A percentile compares a stretch with the other conserved stretches of the same genome.
Evolutionary conservation across 2,888 invertebrate species (phyloP).

Genomic region (Mythimna pallens): DNA sequence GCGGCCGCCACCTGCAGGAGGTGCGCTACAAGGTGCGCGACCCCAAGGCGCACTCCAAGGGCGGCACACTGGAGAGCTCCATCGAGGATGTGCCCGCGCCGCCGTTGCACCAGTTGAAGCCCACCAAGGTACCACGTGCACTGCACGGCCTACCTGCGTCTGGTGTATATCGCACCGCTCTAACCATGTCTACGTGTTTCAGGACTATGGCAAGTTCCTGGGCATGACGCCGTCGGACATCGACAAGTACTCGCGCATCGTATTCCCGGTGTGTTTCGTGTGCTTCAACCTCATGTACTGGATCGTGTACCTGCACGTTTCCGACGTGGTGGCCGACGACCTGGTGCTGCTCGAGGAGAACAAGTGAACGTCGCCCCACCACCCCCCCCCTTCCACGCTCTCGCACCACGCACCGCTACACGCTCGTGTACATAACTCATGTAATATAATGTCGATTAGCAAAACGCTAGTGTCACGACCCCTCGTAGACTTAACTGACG

Average conservation of each 20-base stretch:
- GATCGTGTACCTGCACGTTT: constrained; percentile 98
- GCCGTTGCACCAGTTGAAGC: constrained; percentile 93
- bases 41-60: constrained; percentile 97
- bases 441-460: constrained; percentile 61
- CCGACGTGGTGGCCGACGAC: constrained; percentile 97
- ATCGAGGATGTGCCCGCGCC: constrained; percentile 90
- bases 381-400: constrained; percentile 18
- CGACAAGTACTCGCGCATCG: constrained; percentile 99
- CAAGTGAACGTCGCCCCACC: constrained; percentile 59
- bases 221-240: constrained; percentile 98
- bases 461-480: constrained; percentile 64
- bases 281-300: constrained; percentile 99
- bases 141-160: background rate
- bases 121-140: constrained; percentile 91
- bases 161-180: background rate
- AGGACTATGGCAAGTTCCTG: constrained; percentile 96
- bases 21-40: constrained; percentile 98
- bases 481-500: constrained; percentile 55
- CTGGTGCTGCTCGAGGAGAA: constrained; percentile 93
- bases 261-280: constrained; percentile 99
- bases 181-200: constrained; percentile 44
- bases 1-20: constrained; percentile 92
- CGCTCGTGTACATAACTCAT: constrained; percentile 60
- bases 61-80: constrained; percentile 96
- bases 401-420: constrained; percentile 30